Evolutionary conservation across 2,797 vertebrate genomes (phyloP).

Genomic region (Chelon auratus): DNA sequence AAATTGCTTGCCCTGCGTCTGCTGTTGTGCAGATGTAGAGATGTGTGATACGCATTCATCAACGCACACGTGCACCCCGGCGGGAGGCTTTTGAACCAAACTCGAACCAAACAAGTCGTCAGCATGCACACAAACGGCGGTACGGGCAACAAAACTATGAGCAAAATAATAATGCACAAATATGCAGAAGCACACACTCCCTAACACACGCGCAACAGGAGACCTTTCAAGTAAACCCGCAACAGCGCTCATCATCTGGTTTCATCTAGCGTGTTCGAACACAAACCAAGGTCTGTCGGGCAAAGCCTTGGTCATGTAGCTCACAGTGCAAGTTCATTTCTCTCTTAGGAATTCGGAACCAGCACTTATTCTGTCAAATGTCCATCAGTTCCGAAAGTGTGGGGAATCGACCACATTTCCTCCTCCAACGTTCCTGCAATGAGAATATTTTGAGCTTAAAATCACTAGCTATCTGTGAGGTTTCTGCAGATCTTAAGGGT

Average conservation of each 20-base stretch:
- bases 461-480: neutral
- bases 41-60: slow-evolving; percentile 44
- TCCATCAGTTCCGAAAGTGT: neutral
- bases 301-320: neutral
- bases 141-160: slow-evolving; percentile 11
- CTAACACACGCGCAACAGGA: slow-evolving; percentile 3
- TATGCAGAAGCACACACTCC: slow-evolving; percentile 19
- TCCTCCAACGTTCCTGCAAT: neutral
- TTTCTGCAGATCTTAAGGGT: neutral
- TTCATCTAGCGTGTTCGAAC: slow-evolving; percentile 30
- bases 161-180: slow-evolving; percentile 12
- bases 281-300: slow-evolving; percentile 25
- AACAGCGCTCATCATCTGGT: slow-evolving; percentile 43
- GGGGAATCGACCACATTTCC: neutral
- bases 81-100: slow-evolving; percentile 47
- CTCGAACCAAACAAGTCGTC: neutral
- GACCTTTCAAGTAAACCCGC: slow-evolving; percentile 33
- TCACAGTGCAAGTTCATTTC: neutral
- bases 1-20: slow-evolving; percentile 52
- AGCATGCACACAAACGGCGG: neutral
- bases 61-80: slow-evolving; percentile 15
- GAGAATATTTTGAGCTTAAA: too few species aligned
- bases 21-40: slow-evolving; percentile 63
- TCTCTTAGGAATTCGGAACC: neutral
- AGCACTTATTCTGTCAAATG: neutral